Base-by-base conservation (phyloP, 2,113 vertebrate species). In the Oriolus oriolus region DNA sequence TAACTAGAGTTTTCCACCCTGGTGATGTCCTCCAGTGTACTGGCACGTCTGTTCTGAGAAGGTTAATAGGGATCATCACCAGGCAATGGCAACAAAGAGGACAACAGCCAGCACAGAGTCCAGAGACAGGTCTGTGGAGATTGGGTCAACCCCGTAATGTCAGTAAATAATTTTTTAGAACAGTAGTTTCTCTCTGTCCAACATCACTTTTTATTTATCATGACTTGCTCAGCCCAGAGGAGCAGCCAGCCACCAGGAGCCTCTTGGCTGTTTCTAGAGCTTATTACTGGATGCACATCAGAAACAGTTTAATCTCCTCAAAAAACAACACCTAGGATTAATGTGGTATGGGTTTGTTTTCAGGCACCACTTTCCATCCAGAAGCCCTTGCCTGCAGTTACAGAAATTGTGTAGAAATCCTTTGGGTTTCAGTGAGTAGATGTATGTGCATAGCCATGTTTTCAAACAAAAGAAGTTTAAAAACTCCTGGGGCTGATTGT, bases 391-490 rank as follows among this genome's bases (percentile, higher is more conserved):
- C 31, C 74, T 45, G 5, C 50, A 47, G 57, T 53, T 33, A 86
- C 12, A 80, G 57, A 83, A 94, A 56, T 37, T 1, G 37, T 10
- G 9, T 28, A 61, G 41, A 60, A 81, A 57, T 45, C 31, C 23
- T 56, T 54, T 30, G 56, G n/a, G 26, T 81, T 78, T 84, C 69
- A 78, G 22, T 45, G 26, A 84, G 7, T 7, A 13, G 31, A 81
- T 23, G 39, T 31, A 54, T 16, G 10, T 31, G 17, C 0, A 0
- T 22, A 66, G 69, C 28, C 12, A 17, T 54, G 21, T 75, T 70
- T 84, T n/a, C 35, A 42, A 74, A 71, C 9, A 73, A 81, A 87
- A 93, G n/a, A 45, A 66, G 28, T 47, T 87, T 54, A 13, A 79
- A 82, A 78, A 85, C 45, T 92, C 74, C 28, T 39, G 47, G 47